A percentile compares a stretch with the other conserved stretches of the same genome.
Conservation (phyloP, 2,888 invertebrate species). For the Latrodectus elegans region DNA sequence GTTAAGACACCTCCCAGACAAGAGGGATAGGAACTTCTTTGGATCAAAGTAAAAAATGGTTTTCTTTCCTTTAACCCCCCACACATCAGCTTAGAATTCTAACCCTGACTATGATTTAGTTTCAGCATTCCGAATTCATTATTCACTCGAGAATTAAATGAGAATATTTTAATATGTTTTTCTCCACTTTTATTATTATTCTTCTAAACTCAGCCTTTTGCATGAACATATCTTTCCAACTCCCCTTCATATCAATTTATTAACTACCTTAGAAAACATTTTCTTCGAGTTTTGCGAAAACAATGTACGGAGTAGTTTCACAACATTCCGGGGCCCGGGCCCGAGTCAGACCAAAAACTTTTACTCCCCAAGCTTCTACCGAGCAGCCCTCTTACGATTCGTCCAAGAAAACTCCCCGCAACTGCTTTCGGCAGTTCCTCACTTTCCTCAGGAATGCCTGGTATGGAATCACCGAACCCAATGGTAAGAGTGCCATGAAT, state of each 20-base stretch:
- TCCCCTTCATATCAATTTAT: slow-evolving; percentile 47
- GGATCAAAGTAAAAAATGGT: slow-evolving; percentile 49
- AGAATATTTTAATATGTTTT: slow-evolving; percentile 15
- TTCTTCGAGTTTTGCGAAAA: not conserved
- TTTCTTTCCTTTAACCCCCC: slow-evolving; percentile 42
- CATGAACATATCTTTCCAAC: slow-evolving; percentile 45
- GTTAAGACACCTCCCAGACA: slow-evolving; percentile 48
- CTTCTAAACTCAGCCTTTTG: slow-evolving; percentile 4
- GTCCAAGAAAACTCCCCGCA: slow-evolving; percentile 11
- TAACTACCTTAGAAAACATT: not conserved
- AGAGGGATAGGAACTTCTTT: slow-evolving; percentile 21
- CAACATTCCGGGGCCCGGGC: slow-evolving; percentile 54
- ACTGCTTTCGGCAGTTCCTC: slow-evolving; percentile 40
- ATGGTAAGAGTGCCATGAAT: slow-evolving; percentile 18
- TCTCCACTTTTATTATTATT: not conserved
- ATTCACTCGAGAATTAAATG: slow-evolving; percentile 24
- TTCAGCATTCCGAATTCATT: slow-evolving; percentile 13
- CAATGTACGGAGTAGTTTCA: slow-evolving; percentile 67
- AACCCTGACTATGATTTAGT: slow-evolving; percentile 1
- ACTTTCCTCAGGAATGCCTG: slow-evolving; percentile 57
- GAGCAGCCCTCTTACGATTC: slow-evolving; percentile 13
- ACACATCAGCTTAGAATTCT: slow-evolving; percentile 12
- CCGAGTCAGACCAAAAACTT: slow-evolving; percentile 31
- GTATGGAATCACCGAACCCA: slow-evolving; percentile 57
- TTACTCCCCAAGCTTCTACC: slow-evolving; percentile 24